These are phyloP conservation scores for Perca flavescens DNA, from an alignment of 2,113 vertebrate species.

Conservation along the genomic window DNA sequence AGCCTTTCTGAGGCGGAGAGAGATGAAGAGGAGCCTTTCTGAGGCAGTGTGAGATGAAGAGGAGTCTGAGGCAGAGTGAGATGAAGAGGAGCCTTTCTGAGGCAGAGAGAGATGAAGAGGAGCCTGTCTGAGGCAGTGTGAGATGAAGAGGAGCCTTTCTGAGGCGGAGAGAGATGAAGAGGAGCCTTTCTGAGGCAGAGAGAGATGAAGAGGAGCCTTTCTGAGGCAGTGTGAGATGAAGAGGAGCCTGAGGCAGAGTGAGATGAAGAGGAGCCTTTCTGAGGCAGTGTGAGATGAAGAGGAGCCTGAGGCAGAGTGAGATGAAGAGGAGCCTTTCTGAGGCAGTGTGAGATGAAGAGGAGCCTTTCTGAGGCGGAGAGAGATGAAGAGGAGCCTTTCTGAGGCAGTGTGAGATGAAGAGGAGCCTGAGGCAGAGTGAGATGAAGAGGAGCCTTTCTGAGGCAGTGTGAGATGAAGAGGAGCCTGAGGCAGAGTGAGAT, in stretches of 20 bases:
- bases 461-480: not conserved
- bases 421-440: no score
- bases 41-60: constrained; percentile 3
- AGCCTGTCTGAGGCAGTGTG: not conserved
- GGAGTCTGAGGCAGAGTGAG: not conserved
- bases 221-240: constrained; percentile 3
- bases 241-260: no score
- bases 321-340: not conserved
- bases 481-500: not conserved
- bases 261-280: not conserved
- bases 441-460: not conserved
- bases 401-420: no score
- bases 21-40: not conserved
- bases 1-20: not conserved
- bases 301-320: not conserved
- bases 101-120: constrained; percentile 3
- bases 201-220: not conserved
- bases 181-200: not conserved
- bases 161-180: not conserved
- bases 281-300: not conserved
- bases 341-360: constrained; percentile 7
- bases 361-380: not conserved
- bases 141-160: not conserved
- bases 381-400: not conserved
- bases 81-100: not conserved